A percentile compares a stretch with the other conserved stretches of the same genome.
These are phyloP conservation scores for Coenobita brevimanus DNA, from an alignment of 1,140 invertebrate genomes.

Conservation along the genomic window DNA sequence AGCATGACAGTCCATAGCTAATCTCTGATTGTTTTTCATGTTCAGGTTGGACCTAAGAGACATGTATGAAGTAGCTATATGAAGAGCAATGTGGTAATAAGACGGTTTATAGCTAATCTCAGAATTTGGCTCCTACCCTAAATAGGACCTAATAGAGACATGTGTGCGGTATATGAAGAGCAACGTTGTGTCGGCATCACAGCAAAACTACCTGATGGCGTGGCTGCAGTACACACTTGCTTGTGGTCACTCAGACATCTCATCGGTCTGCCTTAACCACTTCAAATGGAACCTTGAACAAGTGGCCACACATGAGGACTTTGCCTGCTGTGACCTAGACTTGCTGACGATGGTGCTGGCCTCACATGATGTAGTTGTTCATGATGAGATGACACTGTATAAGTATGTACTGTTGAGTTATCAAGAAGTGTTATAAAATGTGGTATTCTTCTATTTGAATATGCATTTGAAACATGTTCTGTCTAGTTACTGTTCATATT, in stretches of 20 bases:
- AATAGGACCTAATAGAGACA: conserved; percentile 86
- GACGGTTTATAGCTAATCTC: no score
- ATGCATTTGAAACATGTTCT: no score
- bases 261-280: conserved; percentile 86
- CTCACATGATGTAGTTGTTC: conserved; percentile 90
- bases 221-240: conserved; percentile 93
- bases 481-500: no score
- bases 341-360: conserved; percentile 84
- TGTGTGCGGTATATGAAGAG: conserved; percentile 91
- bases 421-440: no score
- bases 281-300: conserved; percentile 94
- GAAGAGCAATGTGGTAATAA: no score
- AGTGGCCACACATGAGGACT: conserved; percentile 85
- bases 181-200: conserved; percentile 88
- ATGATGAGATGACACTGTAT: conserved; percentile 90
- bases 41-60: no score
- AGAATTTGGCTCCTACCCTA: conserved; percentile 69
- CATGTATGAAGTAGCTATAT: no score
- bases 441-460: no score
- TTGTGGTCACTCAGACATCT: conserved; percentile 86
- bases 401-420: conserved; percentile 73
- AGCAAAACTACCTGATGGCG: conserved; percentile 85
- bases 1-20: neutral
- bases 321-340: conserved; percentile 87
- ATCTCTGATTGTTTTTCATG: no score